phyloP scores from a whole-genome alignment of 2,797 vertebrate species.

The Prunella strophiata region DNA sequence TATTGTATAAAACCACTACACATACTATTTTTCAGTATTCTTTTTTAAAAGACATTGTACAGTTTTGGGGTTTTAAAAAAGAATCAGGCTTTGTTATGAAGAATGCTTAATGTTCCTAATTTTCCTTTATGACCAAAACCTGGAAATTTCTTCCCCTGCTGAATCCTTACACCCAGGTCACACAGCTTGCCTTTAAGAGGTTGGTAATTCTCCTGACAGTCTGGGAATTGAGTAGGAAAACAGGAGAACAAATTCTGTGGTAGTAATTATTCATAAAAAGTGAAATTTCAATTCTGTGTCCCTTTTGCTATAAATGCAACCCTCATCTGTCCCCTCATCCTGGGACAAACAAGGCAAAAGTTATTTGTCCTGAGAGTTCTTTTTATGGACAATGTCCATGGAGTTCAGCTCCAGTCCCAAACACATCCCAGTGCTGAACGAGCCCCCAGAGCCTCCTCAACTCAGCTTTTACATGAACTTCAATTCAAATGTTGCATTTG shows the following conservation, averaged over 20 bases:
- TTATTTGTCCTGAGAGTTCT: background rate
- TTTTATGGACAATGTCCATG: background rate
- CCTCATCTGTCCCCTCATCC: background rate
- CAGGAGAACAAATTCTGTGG: background rate
- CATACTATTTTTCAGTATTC: background rate
- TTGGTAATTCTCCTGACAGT: background rate
- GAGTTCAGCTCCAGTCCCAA: background rate
- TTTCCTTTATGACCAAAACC: background rate
- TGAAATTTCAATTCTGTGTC: background rate
- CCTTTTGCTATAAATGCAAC: background rate
- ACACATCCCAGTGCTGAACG: background rate
- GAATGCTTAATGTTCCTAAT: background rate
- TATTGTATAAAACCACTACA: conserved; percentile 64
- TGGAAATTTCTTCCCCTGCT: background rate
- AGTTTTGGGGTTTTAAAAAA: conserved; percentile 2
- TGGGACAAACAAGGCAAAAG: background rate
- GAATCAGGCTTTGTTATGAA: background rate
- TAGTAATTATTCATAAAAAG: background rate
- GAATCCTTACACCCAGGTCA: background rate
- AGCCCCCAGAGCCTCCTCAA: background rate
- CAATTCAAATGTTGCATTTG: background rate
- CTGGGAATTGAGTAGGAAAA: background rate
- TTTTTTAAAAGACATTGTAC: conserved; percentile 19
- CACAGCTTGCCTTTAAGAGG: background rate
- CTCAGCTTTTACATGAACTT: background rate